Base-by-base conservation (phyloP, 2,797 vertebrate species). In the Megaceryle alcyon region DNA sequence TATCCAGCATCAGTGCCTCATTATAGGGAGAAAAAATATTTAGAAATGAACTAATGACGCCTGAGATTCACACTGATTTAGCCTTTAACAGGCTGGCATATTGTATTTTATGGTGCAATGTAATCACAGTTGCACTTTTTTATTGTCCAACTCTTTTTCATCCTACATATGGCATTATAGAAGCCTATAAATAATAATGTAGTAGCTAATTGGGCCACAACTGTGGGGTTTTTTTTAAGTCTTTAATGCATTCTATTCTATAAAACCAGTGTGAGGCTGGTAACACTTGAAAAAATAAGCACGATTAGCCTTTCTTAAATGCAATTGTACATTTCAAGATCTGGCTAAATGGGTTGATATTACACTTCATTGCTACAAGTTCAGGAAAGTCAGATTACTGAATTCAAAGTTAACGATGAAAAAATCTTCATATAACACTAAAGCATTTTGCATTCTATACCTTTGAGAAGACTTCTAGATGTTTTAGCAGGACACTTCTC, bases 181-280 rank as follows among this genome's bases (percentile, higher is more conserved):
- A 96, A 94, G 51, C 82, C 80, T 88, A 96, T 94, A 95, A 97
- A 97, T 90, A 97, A 94, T 92, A 77, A 96, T 17, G 43, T 48
- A 49, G 21, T 82, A 78, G 29, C 59, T 97, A 95, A 88, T 54
- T 88, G 70, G 66, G 76, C 65, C 43, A 33, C 41, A 77, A 51
- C 2, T 3, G 22, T 63, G 51, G 26, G 26, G 21, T 28, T 85
- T 76, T 59, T n/a, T 59, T 59, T 25, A 28, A 25, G 92, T 94
- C 82, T 53, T 76, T 86, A 86, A 84, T 76, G 39, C 2, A 11
- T 66, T 88, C 46, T 69, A 1, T 82, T 46, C 71, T 81, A 61
- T 53, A 75, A 86, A 92, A 90, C 10, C 20, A 61, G 16, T 61
- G 28, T 60, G 54, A 92, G 19, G 57, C 18, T 81, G 29, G 41